These are phyloP conservation scores for Corydoras maculifer DNA, from an alignment of 2,113 vertebrate species.

Conservation along the genomic window DNA sequence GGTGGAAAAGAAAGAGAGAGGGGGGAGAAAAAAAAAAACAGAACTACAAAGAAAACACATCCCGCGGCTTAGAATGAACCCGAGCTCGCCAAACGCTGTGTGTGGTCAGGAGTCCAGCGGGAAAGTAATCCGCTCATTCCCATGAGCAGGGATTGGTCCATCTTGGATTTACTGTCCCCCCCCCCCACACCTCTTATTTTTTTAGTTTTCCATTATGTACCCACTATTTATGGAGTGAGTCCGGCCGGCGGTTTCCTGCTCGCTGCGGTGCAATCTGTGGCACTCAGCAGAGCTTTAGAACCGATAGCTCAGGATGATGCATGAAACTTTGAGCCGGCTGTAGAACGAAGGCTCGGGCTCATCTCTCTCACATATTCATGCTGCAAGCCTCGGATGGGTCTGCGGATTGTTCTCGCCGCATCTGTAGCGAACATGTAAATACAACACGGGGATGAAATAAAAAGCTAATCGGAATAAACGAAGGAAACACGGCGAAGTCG, in stretches of 20 bases:
- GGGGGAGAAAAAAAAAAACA: too few relatives aligned
- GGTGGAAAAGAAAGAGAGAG: too few relatives aligned
- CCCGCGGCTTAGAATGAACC: too few relatives aligned
- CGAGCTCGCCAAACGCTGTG: too few relatives aligned
- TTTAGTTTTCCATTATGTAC: not conserved
- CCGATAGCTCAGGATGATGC: not conserved
- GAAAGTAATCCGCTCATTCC: not conserved
- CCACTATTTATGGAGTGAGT: not conserved
- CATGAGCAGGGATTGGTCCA: not conserved
- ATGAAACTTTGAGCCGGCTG: not conserved
- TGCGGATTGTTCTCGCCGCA: not conserved
- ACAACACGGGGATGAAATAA: not conserved
- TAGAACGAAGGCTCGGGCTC: not conserved
- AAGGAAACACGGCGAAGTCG: too few relatives aligned
- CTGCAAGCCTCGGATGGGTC: not conserved
- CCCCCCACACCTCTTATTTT: too few relatives aligned
- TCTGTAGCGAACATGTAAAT: not conserved
- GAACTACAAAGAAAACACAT: too few relatives aligned
- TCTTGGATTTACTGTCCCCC: too few relatives aligned
- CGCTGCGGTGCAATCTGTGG: not conserved
- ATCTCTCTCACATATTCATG: constrained; percentile 4
- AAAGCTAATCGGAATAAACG: not conserved
- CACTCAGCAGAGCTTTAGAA: not conserved
- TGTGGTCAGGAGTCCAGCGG: too few relatives aligned
- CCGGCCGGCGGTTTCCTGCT: not conserved